Evolutionary conservation across 2,797 vertebrate species (phyloP), one percentile per base, ranked within the genome.

Genomic region (Chaenodraco wilsoni): DNA sequence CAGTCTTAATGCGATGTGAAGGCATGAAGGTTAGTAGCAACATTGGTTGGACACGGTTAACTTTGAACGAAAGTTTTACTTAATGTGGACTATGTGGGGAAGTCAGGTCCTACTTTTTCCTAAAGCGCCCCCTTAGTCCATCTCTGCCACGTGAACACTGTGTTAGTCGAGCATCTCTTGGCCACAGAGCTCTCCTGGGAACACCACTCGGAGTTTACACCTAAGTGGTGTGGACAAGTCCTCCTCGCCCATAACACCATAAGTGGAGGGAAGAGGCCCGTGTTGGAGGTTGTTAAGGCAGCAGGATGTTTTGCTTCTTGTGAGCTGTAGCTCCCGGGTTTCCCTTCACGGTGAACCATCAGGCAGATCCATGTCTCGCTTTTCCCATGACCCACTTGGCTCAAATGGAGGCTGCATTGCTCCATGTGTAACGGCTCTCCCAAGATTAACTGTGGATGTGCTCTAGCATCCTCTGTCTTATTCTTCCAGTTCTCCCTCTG

Each of bases 361-460:
- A 67, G 69, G n/a, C 33, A 37, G 33, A 37, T 65, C 54, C 41
- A 41, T 48, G 45, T 45, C 57, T 64, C 45, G 37, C 9, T 70
- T 61, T 74, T 56, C 78, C 74, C 51, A 63, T 84, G 76, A 85
- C 88, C 78, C 82, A 83, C 55, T 88, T 81, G 74, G 82, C 82
- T 78, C 59, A 37, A 76, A 74, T 56, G 59, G 14, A 69, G 51
- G 76, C 49, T 33, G 46, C 51, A 52, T 17, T 33, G 40, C 56
- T 65, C 51, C 27, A 44, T 55, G 68, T 62, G 50, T 68, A 78
- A 61, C 43, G 11, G 50, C 37, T 76, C 67, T 78, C 67, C 40
- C 13, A 37, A 72, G 74, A 65, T 76, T 43, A 27, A 67, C 67
- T 46, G 60, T 43, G 54, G 76, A 71, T 72, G 71, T 84, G 72